phyloP scores from a whole-genome alignment of 37 sponge, comb jelly and placozoan species.

The Haliclona indistincta region DNA sequence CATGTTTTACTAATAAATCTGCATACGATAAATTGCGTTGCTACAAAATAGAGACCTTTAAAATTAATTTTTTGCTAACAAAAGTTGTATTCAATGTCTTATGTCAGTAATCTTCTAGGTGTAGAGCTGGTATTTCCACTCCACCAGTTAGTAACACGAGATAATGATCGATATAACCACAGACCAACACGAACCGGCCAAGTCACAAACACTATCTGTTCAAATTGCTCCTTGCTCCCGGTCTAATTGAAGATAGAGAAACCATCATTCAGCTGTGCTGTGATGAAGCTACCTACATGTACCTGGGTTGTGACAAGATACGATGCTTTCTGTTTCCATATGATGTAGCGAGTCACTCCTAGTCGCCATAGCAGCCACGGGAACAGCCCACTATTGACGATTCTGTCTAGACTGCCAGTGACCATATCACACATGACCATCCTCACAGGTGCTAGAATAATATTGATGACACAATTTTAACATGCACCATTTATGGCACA shows the following conservation, averaged over 20 bases:
- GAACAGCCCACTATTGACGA: slow-evolving; percentile 54
- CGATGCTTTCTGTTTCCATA: slow-evolving; percentile 46
- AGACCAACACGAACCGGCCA: slow-evolving; percentile 43
- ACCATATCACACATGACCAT: slow-evolving; percentile 81
- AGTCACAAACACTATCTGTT: slow-evolving; percentile 51
- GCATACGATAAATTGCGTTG: too few species aligned
- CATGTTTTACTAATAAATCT: too few species aligned
- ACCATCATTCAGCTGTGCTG: too few species aligned
- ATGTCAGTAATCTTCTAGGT: too few species aligned
- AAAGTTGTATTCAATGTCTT: too few species aligned
- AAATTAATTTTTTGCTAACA: too few species aligned
- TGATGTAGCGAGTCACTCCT: slow-evolving; percentile 20
- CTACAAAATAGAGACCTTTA: too few species aligned
- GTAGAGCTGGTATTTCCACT: too few species aligned
- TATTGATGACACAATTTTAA: background rate
- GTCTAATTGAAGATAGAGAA: slow-evolving; percentile 27
- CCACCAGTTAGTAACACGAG: slow-evolving; percentile 1
- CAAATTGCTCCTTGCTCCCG: slow-evolving; percentile 72
- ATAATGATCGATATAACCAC: background rate
- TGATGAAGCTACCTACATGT: too few species aligned
- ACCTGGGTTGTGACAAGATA: slow-evolving; percentile 68
- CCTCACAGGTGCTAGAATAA: slow-evolving; percentile 42
- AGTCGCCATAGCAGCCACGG: slow-evolving; percentile 38
- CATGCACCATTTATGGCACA: background rate
- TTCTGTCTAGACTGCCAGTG: slow-evolving; percentile 70